phyloP scores from a whole-genome alignment of 2,113 vertebrate species.

The Pomatostomus ruficeps region DNA sequence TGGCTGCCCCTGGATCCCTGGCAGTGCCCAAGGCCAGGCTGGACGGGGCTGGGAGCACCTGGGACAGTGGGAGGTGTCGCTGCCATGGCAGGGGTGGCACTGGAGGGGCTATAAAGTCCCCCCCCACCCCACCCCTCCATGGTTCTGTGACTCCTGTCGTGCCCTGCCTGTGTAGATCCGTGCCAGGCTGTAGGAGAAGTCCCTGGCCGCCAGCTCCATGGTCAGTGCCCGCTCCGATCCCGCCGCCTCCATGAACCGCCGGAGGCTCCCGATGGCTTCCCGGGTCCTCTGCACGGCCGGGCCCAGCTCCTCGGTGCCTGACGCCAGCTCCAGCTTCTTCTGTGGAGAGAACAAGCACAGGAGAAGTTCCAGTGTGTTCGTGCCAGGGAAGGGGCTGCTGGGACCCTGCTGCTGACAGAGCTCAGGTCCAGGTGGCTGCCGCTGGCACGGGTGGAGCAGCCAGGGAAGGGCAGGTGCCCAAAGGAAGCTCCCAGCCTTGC shows the following conservation, averaged over 20 bases:
- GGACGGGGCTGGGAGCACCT: neutral
- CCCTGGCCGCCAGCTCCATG: slow-evolving; percentile 77
- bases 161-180: slow-evolving; percentile 73
- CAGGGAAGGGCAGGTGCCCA: neutral
- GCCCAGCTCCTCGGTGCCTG: neutral
- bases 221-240: neutral
- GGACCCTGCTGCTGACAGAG: neutral
- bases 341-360: neutral
- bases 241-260: slow-evolving; percentile 10
- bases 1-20: neutral
- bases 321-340: slow-evolving; percentile 65
- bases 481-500: neutral
- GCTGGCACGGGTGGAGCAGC: neutral
- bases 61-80: neutral
- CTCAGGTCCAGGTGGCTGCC: neutral
- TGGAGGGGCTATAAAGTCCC: rapidly evolving
- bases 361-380: rapidly evolving
- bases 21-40: neutral
- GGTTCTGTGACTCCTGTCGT: neutral
- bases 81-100: neutral
- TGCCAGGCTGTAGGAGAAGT: slow-evolving; percentile 78
- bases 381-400: neutral
- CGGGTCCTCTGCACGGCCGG: neutral
- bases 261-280: slow-evolving; percentile 54
- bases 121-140: neutral